These are phyloP conservation scores for Papilio aristodemus DNA, from an alignment of 1,140 invertebrate species.

Conservation along the genomic window DNA sequence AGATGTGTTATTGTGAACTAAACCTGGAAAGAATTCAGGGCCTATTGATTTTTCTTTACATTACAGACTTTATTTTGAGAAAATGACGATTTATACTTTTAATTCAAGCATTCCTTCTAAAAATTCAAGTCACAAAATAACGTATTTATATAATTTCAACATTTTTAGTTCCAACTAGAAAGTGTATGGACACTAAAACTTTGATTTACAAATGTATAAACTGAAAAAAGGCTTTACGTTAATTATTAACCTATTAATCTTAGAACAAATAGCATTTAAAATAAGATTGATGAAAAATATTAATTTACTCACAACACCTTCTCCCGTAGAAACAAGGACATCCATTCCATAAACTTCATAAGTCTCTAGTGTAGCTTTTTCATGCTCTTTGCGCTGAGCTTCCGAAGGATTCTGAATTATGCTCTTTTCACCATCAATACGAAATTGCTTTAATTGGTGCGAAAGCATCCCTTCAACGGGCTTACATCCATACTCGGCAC, in stretches of 20 bases:
- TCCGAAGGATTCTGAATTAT: conserved; percentile 97
- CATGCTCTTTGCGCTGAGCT: conserved; percentile 98
- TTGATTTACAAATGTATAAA: too few species aligned
- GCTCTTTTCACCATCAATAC: conserved; percentile 99
- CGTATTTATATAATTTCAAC: too few species aligned
- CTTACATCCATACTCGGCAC: conserved; percentile 96
- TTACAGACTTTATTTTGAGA: not conserved
- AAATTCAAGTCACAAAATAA: too few species aligned
- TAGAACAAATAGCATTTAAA: too few species aligned
- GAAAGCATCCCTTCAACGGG: conserved; percentile 99
- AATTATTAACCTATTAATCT: too few species aligned
- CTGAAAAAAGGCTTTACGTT: too few species aligned
- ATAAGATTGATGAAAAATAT: conserved; percentile 7
- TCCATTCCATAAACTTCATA: conserved; percentile 99
- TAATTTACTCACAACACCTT: conserved; percentile 65
- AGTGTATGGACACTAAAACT: too few species aligned
- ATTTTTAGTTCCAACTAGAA: too few species aligned
- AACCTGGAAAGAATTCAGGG: conserved; percentile 71
- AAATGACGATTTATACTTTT: too few species aligned
- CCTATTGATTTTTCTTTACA: conserved; percentile 23
- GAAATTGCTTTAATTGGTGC: conserved; percentile 97
- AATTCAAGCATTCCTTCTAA: too few species aligned
- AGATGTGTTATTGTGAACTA: conserved; percentile 43
- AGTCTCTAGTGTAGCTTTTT: conserved; percentile 97
- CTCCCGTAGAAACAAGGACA: conserved; percentile 93